phyloP scores from a whole-genome alignment of 2,113 vertebrate genomes.

The Hystrix cristata region DNA sequence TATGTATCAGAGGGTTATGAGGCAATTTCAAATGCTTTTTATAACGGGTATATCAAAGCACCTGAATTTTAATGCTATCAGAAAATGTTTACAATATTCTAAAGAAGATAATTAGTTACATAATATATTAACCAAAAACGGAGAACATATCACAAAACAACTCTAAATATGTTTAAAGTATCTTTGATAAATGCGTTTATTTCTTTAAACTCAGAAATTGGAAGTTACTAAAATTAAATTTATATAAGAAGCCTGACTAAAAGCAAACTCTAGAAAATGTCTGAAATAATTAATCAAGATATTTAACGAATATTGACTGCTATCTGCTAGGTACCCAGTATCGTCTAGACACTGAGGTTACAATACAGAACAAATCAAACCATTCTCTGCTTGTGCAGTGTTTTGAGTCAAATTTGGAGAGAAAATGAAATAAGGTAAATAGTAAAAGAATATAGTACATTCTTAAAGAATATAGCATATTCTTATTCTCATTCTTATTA shows the following conservation, averaged over 20 bases:
- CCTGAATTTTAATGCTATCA: not conserved
- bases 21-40: constrained; percentile 49
- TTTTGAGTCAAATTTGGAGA: not conserved
- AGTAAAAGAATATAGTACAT: not conserved
- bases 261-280: not conserved
- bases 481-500: no score
- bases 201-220: not conserved
- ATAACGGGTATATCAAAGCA: not conserved
- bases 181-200: not conserved
- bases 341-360: not conserved
- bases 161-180: not conserved
- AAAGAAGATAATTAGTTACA: not conserved
- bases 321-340: no score
- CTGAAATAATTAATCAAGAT: not conserved
- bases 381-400: not conserved
- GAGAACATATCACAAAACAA: not conserved
- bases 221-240: not conserved
- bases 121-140: not conserved
- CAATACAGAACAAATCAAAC: not conserved
- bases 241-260: not conserved
- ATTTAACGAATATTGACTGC: not conserved
- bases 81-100: constrained; percentile 9
- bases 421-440: not conserved
- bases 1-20: constrained; percentile 55
- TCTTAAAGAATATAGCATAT: no score